These are phyloP conservation scores for Drosophila planitibia DNA, from an alignment of 2,888 invertebrate species.

Conservation along the genomic window DNA sequence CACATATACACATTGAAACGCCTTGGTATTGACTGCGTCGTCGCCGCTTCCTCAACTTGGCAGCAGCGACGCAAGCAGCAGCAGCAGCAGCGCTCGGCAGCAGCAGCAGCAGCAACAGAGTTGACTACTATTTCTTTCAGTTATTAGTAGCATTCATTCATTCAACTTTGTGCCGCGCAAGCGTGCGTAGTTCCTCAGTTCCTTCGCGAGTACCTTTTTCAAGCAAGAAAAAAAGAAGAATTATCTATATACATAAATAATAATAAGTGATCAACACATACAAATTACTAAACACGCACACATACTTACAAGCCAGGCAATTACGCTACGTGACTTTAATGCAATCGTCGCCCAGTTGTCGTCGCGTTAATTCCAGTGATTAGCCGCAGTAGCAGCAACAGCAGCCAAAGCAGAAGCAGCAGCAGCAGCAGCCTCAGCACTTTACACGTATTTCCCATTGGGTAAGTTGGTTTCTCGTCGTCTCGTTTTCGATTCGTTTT, in stretches of 20 bases:
- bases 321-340: constrained; percentile 50
- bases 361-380: constrained; percentile 53
- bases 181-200: constrained; percentile 80
- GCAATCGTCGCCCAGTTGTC: constrained; percentile 30
- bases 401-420: constrained; percentile 13
- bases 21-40: constrained; percentile 65
- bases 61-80: constrained; percentile 61
- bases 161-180: constrained; percentile 81
- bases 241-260: constrained; percentile 17
- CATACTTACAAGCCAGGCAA: constrained; percentile 7
- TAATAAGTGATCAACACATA: constrained; percentile 16
- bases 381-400: constrained; percentile 27
- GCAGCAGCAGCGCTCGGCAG: constrained; percentile 41
- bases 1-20: constrained; percentile 47
- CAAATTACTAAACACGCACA: constrained; percentile 8
- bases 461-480: constrained; percentile 35
- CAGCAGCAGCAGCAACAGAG: constrained; percentile 61
- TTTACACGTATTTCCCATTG: constrained; percentile 47
- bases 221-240: constrained; percentile 30
- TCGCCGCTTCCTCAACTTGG: constrained; percentile 76
- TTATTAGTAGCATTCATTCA: constrained; percentile 80
- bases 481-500: background rate
- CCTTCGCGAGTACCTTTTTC: constrained; percentile 76
- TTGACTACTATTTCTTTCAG: constrained; percentile 80
- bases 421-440: constrained; percentile 14